Percentiles rank a stretch among this genome's conserved stretches.
phyloP scores from a whole-genome alignment of 2,113 vertebrate species.

The Emydura subglobosa region DNA sequence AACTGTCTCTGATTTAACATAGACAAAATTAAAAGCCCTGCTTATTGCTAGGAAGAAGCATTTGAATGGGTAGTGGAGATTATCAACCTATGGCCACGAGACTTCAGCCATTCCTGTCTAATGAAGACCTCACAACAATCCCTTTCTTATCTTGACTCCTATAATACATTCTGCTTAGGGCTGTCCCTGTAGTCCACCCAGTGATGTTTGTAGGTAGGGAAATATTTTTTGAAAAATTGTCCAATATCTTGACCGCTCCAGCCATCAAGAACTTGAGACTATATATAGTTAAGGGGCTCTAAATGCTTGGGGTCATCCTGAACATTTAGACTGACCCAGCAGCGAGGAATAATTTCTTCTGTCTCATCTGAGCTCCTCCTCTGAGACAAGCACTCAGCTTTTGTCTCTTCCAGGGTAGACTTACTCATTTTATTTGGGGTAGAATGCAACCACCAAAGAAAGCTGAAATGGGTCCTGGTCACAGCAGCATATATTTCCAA shows the following conservation, averaged over 20 bases:
- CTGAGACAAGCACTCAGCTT: too few relatives aligned
- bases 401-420: background rate
- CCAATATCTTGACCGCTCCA: too few relatives aligned
- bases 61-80: background rate
- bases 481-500: background rate
- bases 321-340: too few relatives aligned
- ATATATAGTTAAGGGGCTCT: too few relatives aligned
- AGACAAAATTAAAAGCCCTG: too few relatives aligned
- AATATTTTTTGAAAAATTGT: too few relatives aligned
- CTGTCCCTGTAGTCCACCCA: accelerated
- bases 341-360: too few relatives aligned
- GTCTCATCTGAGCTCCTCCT: too few relatives aligned
- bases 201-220: too few relatives aligned
- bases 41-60: background rate
- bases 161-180: background rate
- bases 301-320: too few relatives aligned
- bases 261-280: too few relatives aligned
- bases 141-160: background rate
- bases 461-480: background rate
- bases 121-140: background rate
- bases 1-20: too few relatives aligned
- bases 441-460: background rate
- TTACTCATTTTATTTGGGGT: background rate
- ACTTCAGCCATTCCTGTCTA: background rate
- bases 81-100: background rate